Base-by-base conservation (phyloP, 2,888 invertebrate species). In the Euspilapteryx auroguttella region DNA sequence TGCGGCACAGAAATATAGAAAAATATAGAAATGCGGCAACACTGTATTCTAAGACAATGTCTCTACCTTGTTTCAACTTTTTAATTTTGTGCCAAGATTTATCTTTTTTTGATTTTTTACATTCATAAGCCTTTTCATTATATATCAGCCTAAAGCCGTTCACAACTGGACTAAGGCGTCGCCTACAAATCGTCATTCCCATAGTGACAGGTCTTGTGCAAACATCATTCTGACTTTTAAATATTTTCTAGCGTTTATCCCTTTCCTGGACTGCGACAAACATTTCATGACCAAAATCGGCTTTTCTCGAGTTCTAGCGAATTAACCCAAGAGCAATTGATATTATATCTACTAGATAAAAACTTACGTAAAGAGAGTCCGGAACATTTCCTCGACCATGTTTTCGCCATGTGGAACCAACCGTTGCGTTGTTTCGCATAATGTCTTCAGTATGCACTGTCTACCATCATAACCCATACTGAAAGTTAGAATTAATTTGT, bases 401-500 rank as follows among this genome's bases (percentile, higher is more conserved):
- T 82, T 85, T 9, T 71, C 79, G 8, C 79, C 80, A 30, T 79
- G 79, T 1, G 80, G 78, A 8, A 79, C 68, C 20, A 87, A 63
- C 9, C 80, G 69, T 35, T 83, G 82, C 0, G 83, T 80, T 2
- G 86, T 82, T 48, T 89, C 89, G 51, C 89, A 89, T 0, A 89
- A 57, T 0, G 87, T 82, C 30, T 85, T 80, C 24, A 85, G 61
- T 22, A 89, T 75, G 45, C 89, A 89, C 5, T 80, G 73, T 27
- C 83, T 68, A 0, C 89, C 89, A 41, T 83, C 79, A 44, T 85
- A 86, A 1, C 88, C 89, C 82, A 88, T 86, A 34, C 89, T 89
- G 57, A 4, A 75, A 75, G 14, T 11, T 2, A 14, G 12, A 15
- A 29, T 28, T 26, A 32, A n/a, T n/a, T n/a, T n/a, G n/a, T n/a